A percentile compares a stretch with the other conserved stretches of the same genome.
phyloP scores from a whole-genome alignment of 2,888 invertebrate genomes.

The Microplitis manilae region DNA sequence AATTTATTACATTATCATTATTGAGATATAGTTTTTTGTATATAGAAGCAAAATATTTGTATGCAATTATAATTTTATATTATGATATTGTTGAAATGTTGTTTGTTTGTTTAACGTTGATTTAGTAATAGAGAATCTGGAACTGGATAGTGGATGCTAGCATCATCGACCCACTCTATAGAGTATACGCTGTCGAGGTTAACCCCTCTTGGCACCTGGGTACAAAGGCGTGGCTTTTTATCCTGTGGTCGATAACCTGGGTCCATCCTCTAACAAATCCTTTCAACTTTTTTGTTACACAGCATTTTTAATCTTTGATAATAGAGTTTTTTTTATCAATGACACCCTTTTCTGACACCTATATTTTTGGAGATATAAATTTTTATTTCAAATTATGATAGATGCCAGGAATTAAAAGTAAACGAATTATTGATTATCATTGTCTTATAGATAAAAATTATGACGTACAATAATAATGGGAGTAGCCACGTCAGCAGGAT shows the following conservation, averaged over 20 bases:
- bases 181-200: constrained; percentile 18
- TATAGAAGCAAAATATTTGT: too few relatives aligned
- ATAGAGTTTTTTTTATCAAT: background rate
- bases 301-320: background rate
- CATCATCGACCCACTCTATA: constrained; percentile 36
- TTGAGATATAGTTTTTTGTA: too few relatives aligned
- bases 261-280: constrained; percentile 34
- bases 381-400: background rate
- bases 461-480: constrained; percentile 41
- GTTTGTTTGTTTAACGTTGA: background rate
- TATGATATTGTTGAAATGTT: background rate
- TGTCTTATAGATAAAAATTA: background rate
- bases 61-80: background rate
- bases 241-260: constrained; percentile 43
- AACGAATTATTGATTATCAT: constrained; percentile 16
- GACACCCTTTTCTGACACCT: too few relatives aligned
- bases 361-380: background rate
- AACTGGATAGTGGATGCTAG: background rate
- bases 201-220: constrained; percentile 64
- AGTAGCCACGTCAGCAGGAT: constrained; percentile 49
- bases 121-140: background rate
- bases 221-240: constrained; percentile 67
- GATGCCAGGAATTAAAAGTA: background rate
- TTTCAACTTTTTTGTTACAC: background rate
- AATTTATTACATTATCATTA: too few relatives aligned